phyloP scores from a whole-genome alignment of 2,888 invertebrate genomes.

The Pristionchus fissidentatus region DNA sequence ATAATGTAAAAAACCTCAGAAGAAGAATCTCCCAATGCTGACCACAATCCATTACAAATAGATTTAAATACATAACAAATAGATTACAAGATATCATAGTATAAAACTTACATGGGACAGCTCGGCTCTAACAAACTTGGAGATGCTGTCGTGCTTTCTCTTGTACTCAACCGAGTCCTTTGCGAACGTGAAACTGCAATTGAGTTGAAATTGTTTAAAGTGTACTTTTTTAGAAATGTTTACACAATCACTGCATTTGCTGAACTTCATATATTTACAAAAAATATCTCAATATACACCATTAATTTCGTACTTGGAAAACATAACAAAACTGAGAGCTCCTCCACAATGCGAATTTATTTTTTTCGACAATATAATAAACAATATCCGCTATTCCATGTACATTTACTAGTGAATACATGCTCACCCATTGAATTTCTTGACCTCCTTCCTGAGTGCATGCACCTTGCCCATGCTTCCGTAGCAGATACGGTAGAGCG shows the following conservation, averaged over 20 bases:
- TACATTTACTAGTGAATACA: background rate
- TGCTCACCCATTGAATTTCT: conserved; percentile 42
- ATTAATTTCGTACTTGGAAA: background rate
- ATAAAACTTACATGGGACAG: conserved; percentile 10
- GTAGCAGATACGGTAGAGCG: conserved; percentile 33
- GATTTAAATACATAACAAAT: background rate
- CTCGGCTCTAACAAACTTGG: background rate
- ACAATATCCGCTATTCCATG: no score
- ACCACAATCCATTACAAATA: background rate
- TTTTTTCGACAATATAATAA: no score
- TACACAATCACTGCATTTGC: no score
- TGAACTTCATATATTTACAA: background rate
- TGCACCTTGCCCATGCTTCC: background rate
- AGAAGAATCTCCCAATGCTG: background rate
- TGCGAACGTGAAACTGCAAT: conserved; percentile 15
- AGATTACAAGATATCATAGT: background rate
- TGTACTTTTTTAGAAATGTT: no score
- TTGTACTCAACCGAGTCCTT: conserved; percentile 20
- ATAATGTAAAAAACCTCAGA: background rate
- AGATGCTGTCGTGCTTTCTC: background rate
- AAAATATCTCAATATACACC: background rate
- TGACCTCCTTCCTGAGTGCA: conserved; percentile 14
- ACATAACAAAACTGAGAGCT: background rate
- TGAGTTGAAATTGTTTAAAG: background rate
- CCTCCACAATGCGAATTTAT: no score